Evolutionary conservation across 2,888 invertebrate species (phyloP).

Genomic region (Invenusta paracnida): DNA sequence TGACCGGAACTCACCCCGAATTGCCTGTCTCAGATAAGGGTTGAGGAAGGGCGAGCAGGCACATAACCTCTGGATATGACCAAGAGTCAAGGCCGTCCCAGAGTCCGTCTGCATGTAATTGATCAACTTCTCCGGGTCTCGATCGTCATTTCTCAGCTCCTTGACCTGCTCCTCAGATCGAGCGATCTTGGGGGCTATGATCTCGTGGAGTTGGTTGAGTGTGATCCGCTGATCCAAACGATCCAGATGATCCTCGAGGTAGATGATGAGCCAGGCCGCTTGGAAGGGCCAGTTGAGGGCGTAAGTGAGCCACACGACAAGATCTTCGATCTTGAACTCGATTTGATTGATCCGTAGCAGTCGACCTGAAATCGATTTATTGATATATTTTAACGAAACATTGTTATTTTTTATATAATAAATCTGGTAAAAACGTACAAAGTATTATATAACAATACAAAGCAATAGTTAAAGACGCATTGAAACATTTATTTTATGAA

Average conservation of each 20-base stretch:
- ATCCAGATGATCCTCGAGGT: not conserved
- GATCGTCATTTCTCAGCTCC: not conserved
- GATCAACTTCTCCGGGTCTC: not conserved
- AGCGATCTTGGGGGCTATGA: not conserved
- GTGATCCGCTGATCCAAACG: not conserved
- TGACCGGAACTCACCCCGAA: not conserved
- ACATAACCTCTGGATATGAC: not conserved
- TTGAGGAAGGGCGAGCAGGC: constrained; percentile 11
- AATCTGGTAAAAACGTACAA: too few relatives aligned
- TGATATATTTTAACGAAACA: too few relatives aligned
- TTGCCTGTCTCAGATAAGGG: not conserved
- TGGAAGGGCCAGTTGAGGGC: constrained; percentile 22
- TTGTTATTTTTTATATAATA: too few relatives aligned
- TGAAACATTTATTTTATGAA: too few relatives aligned
- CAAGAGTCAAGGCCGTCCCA: not conserved
- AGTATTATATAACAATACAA: too few relatives aligned
- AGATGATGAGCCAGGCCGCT: not conserved
- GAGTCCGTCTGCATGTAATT: not conserved
- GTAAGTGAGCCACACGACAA: constrained; percentile 25
- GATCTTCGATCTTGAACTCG: constrained; percentile 31
- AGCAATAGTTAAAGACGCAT: too few relatives aligned
- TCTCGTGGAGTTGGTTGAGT: not conserved
- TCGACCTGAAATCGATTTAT: constrained; percentile 33
- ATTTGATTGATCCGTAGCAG: constrained; percentile 32
- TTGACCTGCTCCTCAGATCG: not conserved